These are phyloP conservation scores for Anolis apletophallus DNA, from an alignment of 2,797 vertebrate species.

Conservation along the genomic window DNA sequence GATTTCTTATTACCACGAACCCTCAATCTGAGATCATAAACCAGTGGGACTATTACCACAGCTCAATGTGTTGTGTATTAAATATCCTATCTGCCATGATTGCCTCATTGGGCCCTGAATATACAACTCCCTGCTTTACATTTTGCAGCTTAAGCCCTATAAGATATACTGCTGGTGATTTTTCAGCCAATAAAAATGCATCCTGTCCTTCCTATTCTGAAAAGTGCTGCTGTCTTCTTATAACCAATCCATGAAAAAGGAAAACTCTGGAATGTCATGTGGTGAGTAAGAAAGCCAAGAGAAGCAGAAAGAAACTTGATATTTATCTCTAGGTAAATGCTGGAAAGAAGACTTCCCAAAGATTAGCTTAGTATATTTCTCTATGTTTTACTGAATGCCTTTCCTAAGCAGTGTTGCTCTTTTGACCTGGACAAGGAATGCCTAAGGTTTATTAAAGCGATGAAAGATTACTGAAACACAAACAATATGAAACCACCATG, in stretches of 20 bases:
- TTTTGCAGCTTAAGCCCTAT: not conserved
- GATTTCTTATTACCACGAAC: not conserved
- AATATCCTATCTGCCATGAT: not conserved
- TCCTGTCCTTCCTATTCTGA: constrained; percentile 27
- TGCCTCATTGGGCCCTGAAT: not conserved
- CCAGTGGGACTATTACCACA: not conserved
- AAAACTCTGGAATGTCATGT: constrained; percentile 52
- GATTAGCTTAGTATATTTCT: constrained; percentile 26
- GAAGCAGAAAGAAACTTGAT: constrained; percentile 23
- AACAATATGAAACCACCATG: not conserved
- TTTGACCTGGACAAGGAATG: constrained; percentile 34
- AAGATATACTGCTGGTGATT: not conserved
- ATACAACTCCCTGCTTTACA: constrained; percentile 13
- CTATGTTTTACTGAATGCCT: constrained; percentile 18
- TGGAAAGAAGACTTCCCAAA: not conserved
- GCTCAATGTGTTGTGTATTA: constrained; percentile 3
- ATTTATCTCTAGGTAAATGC: constrained; percentile 3
- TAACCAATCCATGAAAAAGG: constrained; percentile 38
- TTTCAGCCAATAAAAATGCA: constrained; percentile 12
- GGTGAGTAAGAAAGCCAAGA: constrained; percentile 42
- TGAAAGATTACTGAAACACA: constrained; percentile 33
- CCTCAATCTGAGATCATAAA: not conserved
- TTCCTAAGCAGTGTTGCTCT: constrained; percentile 17
- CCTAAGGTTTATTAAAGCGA: constrained; percentile 15
- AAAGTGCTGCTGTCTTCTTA: constrained; percentile 56